These are phyloP conservation scores for Macroglossus sobrinus DNA, from an alignment of 2,113 vertebrate genomes.

Conservation along the genomic window DNA sequence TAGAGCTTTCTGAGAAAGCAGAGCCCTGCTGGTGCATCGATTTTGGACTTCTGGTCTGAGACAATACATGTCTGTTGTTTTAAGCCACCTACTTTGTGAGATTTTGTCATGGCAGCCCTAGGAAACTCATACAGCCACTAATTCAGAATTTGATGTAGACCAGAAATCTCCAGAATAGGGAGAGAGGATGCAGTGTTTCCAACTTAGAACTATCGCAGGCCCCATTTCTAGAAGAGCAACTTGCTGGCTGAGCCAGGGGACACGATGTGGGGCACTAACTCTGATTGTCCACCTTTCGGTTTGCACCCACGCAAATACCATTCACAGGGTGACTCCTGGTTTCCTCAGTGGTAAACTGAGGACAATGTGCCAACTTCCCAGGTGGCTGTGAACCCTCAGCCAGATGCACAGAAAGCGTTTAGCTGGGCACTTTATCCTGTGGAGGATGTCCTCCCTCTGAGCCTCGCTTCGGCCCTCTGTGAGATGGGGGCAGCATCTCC, in stretches of 20 bases:
- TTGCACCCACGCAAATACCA: neutral
- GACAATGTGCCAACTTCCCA: neutral
- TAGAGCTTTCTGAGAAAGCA: neutral
- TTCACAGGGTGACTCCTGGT: neutral
- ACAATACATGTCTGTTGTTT: neutral
- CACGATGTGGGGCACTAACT: neutral
- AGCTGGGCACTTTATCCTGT: rapidly evolving
- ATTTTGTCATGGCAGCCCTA: neutral
- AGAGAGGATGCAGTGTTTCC: neutral
- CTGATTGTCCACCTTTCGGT: neutral
- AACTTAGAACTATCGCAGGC: neutral
- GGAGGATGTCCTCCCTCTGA: neutral
- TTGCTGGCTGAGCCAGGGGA: neutral
- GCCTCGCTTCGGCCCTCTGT: neutral
- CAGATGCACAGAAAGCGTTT: rapidly evolving
- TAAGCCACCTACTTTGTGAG: neutral
- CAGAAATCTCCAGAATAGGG: neutral
- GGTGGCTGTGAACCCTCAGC: neutral
- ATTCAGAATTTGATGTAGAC: neutral
- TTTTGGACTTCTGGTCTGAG: neutral
- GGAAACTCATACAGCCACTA: neutral
- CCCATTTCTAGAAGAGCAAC: neutral
- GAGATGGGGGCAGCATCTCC: neutral
- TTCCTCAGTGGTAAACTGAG: neutral
- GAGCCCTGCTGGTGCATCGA: neutral